A percentile compares a stretch with the other conserved stretches of the same genome.
phyloP scores from a whole-genome alignment of 1,140 invertebrate genomes.

The Hylyphantes graminicola region DNA sequence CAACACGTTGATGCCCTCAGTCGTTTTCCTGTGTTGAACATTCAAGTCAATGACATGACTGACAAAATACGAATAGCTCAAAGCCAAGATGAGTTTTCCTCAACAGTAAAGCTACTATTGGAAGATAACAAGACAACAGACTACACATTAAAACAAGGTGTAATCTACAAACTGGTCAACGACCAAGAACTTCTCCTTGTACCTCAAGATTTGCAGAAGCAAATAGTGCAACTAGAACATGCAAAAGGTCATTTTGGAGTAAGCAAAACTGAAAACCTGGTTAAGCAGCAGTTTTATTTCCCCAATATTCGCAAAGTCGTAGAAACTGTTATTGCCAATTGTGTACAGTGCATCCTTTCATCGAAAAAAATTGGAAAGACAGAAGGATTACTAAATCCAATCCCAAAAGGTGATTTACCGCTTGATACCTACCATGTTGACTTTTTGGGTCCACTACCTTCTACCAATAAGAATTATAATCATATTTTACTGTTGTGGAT shows the following conservation, averaged over 20 bases:
- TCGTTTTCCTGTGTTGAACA: background rate
- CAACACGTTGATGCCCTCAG: background rate
- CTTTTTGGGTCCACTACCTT: constrained; percentile 19
- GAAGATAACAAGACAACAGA: background rate
- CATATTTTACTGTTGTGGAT: constrained; percentile 39
- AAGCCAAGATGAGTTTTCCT: background rate
- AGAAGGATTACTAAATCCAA: constrained; percentile 11
- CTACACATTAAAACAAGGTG: background rate
- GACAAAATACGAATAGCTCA: background rate
- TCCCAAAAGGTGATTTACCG: constrained; percentile 5
- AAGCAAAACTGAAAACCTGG: constrained; percentile 5
- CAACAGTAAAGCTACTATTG: background rate
- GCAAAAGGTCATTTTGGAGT: constrained; percentile 20
- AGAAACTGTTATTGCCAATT: constrained; percentile 9
- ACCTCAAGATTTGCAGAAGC: background rate
- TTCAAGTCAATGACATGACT: background rate
- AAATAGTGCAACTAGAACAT: background rate
- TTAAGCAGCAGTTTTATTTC: constrained; percentile 1
- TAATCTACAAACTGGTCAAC: too few relatives aligned
- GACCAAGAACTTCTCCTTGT: background rate
- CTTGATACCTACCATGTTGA: constrained; percentile 16
- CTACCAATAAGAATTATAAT: constrained; percentile 35
- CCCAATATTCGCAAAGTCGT: background rate
- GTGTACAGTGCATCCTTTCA: constrained; percentile 7
- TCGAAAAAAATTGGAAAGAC: background rate